Conservation (phyloP, 2,113 vertebrate species). For the Shinisaurus crocodilurus region DNA sequence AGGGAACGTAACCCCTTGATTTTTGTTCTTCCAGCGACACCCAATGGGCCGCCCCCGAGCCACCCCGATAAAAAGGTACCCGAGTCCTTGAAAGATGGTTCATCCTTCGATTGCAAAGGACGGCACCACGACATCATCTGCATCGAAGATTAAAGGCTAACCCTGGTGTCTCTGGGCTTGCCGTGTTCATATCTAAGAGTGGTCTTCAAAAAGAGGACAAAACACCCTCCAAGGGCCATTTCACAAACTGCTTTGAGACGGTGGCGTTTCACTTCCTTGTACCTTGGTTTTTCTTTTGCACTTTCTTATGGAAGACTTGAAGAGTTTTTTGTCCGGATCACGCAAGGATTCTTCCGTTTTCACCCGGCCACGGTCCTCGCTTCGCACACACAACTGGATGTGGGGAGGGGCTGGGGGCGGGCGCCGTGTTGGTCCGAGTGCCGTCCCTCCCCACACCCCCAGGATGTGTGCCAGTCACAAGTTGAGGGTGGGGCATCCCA, state of each 20-base stretch:
- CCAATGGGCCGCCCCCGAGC: constrained; percentile 76
- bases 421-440: background rate
- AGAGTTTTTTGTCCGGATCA: constrained; percentile 63
- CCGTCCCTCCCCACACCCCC: rapidly evolving
- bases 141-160: constrained; percentile 75
- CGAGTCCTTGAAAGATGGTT: constrained; percentile 77
- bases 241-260: constrained; percentile 44
- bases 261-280: constrained; percentile 66
- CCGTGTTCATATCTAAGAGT: constrained; percentile 32
- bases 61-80: constrained; percentile 81
- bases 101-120: constrained; percentile 76
- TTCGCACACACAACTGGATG: background rate
- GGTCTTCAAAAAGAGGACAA: constrained; percentile 51
- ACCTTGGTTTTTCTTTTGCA: constrained; percentile 72
- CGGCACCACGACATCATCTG: constrained; percentile 78
- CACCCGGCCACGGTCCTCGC: background rate
- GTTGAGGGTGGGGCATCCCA: rapidly evolving
- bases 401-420: background rate
- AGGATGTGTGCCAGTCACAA: background rate
- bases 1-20: background rate
- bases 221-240: background rate
- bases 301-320: constrained; percentile 80
- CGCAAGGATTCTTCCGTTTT: constrained; percentile 24
- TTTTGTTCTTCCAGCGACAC: constrained; percentile 74
- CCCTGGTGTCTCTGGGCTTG: background rate